phyloP scores from a whole-genome alignment of 2,797 vertebrate genomes.

The Alectoris magna region DNA sequence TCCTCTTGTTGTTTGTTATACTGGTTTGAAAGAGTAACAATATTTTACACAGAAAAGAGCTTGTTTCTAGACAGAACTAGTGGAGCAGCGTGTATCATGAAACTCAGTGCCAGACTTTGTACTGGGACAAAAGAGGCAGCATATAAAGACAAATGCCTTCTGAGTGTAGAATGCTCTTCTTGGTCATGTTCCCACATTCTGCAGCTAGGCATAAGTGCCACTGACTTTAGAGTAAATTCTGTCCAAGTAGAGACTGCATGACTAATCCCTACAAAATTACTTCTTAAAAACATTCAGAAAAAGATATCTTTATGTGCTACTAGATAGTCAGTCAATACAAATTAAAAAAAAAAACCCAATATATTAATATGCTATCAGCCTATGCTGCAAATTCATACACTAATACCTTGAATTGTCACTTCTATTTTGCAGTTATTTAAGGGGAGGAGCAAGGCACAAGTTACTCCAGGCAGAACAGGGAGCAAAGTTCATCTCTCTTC shows the following conservation, averaged over 20 bases:
- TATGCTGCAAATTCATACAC: background rate
- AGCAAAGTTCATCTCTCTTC: background rate
- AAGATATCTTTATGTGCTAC: background rate
- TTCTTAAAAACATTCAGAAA: background rate
- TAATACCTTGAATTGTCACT: background rate
- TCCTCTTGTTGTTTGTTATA: slow-evolving; percentile 38
- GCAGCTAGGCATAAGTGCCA: background rate
- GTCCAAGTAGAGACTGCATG: background rate
- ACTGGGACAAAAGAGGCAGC: slow-evolving; percentile 45
- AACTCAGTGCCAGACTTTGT: slow-evolving; percentile 27
- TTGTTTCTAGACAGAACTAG: slow-evolving; percentile 20
- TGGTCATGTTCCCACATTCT: background rate
- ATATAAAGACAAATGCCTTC: slow-evolving; percentile 33
- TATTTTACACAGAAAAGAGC: slow-evolving; percentile 30
- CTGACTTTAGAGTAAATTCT: slow-evolving; percentile 13
- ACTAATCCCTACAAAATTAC: background rate
- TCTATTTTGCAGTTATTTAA: background rate
- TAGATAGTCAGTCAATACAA: background rate
- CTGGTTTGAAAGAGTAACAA: slow-evolving; percentile 27
- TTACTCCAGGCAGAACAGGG: background rate
- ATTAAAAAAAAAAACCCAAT: background rate
- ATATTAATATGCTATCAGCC: background rate
- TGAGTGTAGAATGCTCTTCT: background rate
- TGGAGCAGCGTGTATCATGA: background rate
- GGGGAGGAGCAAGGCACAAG: background rate